Evolutionary conservation across 2,113 vertebrate species (phyloP).

Genomic region (Hyperoodon ampullatus): DNA sequence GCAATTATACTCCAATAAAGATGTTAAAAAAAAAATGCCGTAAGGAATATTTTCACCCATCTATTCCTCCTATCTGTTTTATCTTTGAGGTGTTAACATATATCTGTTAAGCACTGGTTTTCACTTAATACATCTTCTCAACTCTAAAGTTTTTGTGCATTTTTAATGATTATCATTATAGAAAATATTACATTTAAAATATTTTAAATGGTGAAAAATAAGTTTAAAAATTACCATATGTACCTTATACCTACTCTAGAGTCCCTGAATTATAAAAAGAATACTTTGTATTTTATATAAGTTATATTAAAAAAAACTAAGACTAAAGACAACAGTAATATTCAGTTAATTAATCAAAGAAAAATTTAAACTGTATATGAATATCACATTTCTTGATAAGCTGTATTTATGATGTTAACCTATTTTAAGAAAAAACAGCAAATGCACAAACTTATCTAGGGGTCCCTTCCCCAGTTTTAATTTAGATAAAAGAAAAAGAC

Average conservation of each 20-base stretch:
- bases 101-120: background rate
- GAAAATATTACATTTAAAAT: background rate
- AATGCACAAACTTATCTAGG: background rate
- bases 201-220: background rate
- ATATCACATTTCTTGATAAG: background rate
- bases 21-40: background rate
- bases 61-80: background rate
- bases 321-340: background rate
- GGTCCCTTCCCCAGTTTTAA: background rate
- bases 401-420: background rate
- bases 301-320: background rate
- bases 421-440: background rate
- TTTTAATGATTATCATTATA: background rate
- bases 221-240: background rate
- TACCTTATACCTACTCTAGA: background rate
- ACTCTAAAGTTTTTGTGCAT: background rate
- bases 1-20: too few species aligned
- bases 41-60: background rate
- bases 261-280: background rate
- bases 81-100: background rate
- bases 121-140: background rate
- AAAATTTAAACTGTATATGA: background rate
- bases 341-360: background rate
- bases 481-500: slow-evolving; percentile 19
- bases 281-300: background rate